Base-by-base conservation (phyloP, 1,140 invertebrate genomes). In the Acromyrmex charruanus region DNA sequence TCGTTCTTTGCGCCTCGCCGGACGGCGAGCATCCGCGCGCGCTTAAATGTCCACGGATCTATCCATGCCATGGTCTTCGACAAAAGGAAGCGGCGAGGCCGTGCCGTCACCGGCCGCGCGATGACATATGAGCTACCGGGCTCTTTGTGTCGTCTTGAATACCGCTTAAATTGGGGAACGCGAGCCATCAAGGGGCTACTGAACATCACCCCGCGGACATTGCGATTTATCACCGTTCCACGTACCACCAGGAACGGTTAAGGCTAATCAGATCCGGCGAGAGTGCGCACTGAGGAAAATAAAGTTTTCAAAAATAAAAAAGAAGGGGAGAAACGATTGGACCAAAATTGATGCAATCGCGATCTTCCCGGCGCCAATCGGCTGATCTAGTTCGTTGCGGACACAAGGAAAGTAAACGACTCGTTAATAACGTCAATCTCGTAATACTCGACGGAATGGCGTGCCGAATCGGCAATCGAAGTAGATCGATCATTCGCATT, bases 101-200 rank as follows among this genome's bases (percentile, higher is more conserved):
- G 51, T 39, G 87, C 89, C 86, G 81, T 87, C 86, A 88, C 88
- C 88, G 91, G 80, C 88, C 92, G 80, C 93, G 92, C 93, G 93
- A 94, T 94, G 94, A 94, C 94, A 93, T 94, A 94, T 93, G 93
- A 92, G 91, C 93, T 93, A 94, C 92, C 91, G 91, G 61, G 63
- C 58, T 87, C 93, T 94, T 95, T 95, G 94, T 94, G 93, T 89
- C 91, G 85, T 87, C 68, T 89, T 95, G 94, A 95, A 95, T 95
- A 93, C 93, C 92, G 69, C 92, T 94, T 93, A 94, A 94, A 95
- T 95, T 94, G 93, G 90, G 90, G 79, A 91, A 89, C 88, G 80
- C 80, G 89, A 87, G 87, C 86, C 89, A 77, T 91, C 89, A 77
- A 68, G 63, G 69, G 39, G 91, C 93, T 93, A 94, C 93, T 89